Evolutionary conservation across 2,113 vertebrate species (phyloP), one percentile per base, ranked within the genome.

Genomic region (Tinamus guttatus): DNA sequence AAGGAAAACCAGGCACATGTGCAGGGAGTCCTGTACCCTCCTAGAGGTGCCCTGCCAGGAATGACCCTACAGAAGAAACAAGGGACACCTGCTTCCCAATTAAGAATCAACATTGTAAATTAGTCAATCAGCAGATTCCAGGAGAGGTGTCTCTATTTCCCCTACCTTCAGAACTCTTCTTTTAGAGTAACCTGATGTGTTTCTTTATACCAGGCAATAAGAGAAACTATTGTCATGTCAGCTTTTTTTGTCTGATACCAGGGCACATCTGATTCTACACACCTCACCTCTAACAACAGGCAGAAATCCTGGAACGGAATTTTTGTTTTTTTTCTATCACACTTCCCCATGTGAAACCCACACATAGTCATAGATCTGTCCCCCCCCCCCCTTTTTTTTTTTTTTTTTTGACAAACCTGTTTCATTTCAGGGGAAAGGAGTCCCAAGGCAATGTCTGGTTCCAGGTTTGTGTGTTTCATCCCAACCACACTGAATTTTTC

Each of bases 401-500:
- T n/a, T 65, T 77, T 49, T 34, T 40, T 27, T 5, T 8, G 47
- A 93, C 96, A 49, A 11, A 98, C 98, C 97, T 97, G 88, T 45
- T 64, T 89, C 34, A 34, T 59, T 64, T 80, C 80, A 6, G 86
- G 1, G 62, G 95, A 69, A 51, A 95, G 69, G 11, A 97, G 93
- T 1, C 93, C 80, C 11, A n/a, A 8, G 43, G 96, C 97, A 5
- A 62, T 2, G 21, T 68, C 85, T 68, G 63, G 38, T 14, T 73
- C 91, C 89, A 98, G 96, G 8, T 84, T 81, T 38, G 96, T 9
- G 27, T 97, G 89, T 47, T 92, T 97, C 85, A 98, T 96, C 21
- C 97, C 98, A 18, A 98, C 97, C 86, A 98, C 11, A 8, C 34
- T 18, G 90, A 98, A 98, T 49, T 95, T 94, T 7, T 96, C 92